These are phyloP conservation scores for Heliconius hermathena DNA, from an alignment of 1,140 invertebrate genomes.

Conservation along the genomic window DNA sequence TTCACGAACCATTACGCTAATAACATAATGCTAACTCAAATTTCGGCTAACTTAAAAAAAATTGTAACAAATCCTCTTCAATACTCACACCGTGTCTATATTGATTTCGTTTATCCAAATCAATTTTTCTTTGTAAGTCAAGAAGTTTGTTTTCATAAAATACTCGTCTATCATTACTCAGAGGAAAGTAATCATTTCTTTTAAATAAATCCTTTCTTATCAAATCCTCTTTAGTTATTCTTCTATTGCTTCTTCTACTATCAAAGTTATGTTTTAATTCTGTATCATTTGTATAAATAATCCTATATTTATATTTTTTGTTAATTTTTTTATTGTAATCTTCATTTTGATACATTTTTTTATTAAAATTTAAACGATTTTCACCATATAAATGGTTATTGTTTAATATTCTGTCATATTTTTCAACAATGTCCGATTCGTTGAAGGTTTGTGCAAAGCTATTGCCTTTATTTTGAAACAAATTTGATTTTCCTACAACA, in stretches of 20 bases:
- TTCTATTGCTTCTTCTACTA: background rate
- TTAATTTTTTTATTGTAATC: background rate
- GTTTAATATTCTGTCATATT: conserved; percentile 16
- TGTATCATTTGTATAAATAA: background rate
- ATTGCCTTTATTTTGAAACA: background rate
- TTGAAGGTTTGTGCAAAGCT: background rate
- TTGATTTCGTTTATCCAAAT: conserved; percentile 29
- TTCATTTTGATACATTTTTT: background rate
- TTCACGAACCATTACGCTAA: too few species aligned
- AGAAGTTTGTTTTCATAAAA: conserved; percentile 41
- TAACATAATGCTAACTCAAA: too few species aligned
- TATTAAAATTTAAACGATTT: conserved; percentile 8
- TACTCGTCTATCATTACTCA: conserved; percentile 31
- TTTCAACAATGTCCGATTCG: conserved; percentile 15
- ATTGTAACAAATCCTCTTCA: background rate
- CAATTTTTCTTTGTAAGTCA: conserved; percentile 31
- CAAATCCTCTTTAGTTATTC: background rate
- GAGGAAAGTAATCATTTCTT: conserved; percentile 8
- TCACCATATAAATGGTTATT: background rate
- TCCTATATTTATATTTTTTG: background rate
- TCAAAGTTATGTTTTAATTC: background rate
- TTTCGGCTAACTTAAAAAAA: too few species aligned
- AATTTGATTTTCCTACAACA: conserved; percentile 23
- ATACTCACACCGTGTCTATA: conserved; percentile 26
- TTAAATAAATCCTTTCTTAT: background rate